phyloP scores from a whole-genome alignment of 2,797 vertebrate genomes.

The Sciurus carolinensis region DNA sequence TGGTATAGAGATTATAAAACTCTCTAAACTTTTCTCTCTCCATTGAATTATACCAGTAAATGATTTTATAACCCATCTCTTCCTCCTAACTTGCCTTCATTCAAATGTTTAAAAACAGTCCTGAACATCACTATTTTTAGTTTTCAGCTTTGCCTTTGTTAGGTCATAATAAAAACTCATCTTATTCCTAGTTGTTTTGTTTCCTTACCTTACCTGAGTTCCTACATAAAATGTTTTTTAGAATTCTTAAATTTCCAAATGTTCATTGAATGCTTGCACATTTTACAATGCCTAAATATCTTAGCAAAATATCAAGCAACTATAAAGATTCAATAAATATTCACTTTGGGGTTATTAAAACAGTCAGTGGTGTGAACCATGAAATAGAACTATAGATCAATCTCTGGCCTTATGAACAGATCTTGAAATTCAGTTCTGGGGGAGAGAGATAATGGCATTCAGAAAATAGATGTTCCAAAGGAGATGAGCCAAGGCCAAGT shows the following conservation, averaged over 20 bases:
- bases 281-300: not conserved
- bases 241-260: conserved; percentile 30
- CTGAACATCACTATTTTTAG: conserved; percentile 44
- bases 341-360: not conserved
- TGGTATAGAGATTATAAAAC: not conserved
- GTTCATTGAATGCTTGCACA: not conserved
- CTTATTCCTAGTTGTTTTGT: conserved; percentile 22
- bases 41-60: conserved; percentile 10
- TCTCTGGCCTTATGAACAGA: not conserved
- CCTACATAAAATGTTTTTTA: conserved; percentile 7
- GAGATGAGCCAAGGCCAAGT: not conserved
- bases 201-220: not conserved
- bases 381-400: not conserved
- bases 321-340: not conserved
- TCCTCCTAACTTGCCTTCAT: conserved; percentile 21
- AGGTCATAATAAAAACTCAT: not conserved
- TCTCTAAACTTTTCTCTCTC: not conserved
- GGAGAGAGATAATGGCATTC: not conserved
- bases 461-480: not conserved
- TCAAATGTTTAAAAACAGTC: not conserved
- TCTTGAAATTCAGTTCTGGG: not conserved
- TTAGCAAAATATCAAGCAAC: not conserved
- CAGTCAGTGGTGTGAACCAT: not conserved
- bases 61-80: conserved; percentile 29
- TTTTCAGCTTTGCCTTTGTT: conserved; percentile 45